phyloP scores from a whole-genome alignment of 2,797 vertebrate genomes.

The Premnoplex brunnescens region DNA sequence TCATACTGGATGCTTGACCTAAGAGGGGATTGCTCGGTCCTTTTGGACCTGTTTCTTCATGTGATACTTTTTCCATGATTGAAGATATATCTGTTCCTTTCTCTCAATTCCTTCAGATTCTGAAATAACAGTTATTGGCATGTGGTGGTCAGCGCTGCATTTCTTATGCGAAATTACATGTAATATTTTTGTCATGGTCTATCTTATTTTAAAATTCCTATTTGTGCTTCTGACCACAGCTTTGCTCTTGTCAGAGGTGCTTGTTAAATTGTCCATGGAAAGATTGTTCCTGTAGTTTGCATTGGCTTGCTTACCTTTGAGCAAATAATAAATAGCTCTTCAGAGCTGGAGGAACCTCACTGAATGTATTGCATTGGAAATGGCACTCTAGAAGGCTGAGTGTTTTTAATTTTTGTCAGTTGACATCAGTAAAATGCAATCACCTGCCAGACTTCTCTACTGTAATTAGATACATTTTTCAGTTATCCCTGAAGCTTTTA shows the following conservation, averaged over 20 bases:
- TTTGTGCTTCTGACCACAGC: not conserved
- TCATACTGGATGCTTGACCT: not conserved
- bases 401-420: not conserved
- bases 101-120: not conserved
- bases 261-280: not conserved
- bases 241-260: not conserved
- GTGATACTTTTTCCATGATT: not conserved
- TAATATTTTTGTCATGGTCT: not conserved
- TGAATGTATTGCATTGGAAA: not conserved
- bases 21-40: not conserved
- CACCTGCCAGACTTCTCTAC: not conserved
- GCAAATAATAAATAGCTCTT: not conserved
- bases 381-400: not conserved
- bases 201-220: not conserved
- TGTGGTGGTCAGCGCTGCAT: not conserved
- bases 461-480: slow-evolving; percentile 11
- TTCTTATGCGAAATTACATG: not conserved
- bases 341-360: not conserved
- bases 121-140: not conserved
- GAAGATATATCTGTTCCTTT: not conserved
- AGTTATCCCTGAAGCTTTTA: slow-evolving; percentile 20
- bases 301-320: not conserved
- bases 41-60: not conserved
- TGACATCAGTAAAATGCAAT: slow-evolving; percentile 17
- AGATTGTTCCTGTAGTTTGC: not conserved